Evolutionary conservation across 2,888 invertebrate genomes (phyloP).

Genomic region (Tachina grossa): DNA sequence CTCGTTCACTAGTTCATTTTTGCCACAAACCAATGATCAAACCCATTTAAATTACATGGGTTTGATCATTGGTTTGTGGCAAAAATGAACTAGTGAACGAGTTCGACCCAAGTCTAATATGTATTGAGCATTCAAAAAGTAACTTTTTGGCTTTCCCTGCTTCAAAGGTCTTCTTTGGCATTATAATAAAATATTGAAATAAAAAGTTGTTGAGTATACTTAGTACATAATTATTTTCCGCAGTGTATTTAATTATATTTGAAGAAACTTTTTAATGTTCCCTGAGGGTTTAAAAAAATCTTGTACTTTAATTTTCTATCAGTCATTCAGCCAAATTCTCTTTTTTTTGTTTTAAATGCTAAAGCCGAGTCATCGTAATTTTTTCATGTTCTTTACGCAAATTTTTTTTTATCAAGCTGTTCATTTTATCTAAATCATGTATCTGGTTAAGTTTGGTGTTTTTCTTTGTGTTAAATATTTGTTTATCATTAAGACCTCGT

Average conservation of each 20-base stretch:
- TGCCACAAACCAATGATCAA: no score
- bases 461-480: slow-evolving; percentile 4
- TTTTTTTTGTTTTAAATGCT: not conserved
- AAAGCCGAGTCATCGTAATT: slow-evolving; percentile 37
- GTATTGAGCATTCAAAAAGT: no score
- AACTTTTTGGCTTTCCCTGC: no score
- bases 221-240: not conserved
- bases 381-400: slow-evolving; percentile 40
- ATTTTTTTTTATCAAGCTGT: slow-evolving; percentile 32
- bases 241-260: slow-evolving; percentile 28
- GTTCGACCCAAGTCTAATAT: no score
- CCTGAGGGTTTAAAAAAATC: slow-evolving; percentile 17
- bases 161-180: no score
- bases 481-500: slow-evolving; percentile 45
- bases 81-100: no score
- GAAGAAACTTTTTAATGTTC: slow-evolving; percentile 7
- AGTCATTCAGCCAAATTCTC: slow-evolving; percentile 7
- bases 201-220: no score
- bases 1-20: no score
- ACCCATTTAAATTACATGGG: no score
- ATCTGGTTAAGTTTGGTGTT: slow-evolving; percentile 26
- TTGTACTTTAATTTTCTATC: slow-evolving; percentile 27
- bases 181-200: no score
- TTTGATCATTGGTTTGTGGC: no score
- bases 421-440: slow-evolving; percentile 53